Conservation (phyloP, 1,140 invertebrate species). For the Drosophila persimilis region DNA sequence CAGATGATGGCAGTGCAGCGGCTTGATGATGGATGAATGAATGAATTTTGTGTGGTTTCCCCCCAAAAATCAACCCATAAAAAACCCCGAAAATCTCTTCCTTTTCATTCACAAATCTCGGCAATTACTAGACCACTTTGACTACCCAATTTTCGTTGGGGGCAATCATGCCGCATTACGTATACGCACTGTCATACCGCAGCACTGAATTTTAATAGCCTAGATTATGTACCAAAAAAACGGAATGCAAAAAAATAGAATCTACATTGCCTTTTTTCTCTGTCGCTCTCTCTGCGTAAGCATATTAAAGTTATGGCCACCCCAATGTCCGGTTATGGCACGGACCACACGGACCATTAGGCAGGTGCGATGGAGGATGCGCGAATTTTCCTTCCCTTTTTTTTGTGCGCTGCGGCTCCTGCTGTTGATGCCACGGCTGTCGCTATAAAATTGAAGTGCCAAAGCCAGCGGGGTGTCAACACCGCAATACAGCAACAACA, state of each 20-base stretch:
- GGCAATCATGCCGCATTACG: constrained; percentile 51
- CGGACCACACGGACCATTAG: constrained; percentile 60
- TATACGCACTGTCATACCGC: constrained; percentile 54
- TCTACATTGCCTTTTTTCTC: constrained; percentile 8
- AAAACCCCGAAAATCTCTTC: constrained; percentile 11
- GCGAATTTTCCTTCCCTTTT: constrained; percentile 17
- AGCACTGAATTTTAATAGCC: constrained; percentile 62
- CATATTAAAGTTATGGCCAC: constrained; percentile 46
- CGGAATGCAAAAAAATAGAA: constrained; percentile 13
- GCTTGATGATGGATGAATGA: constrained; percentile 42
- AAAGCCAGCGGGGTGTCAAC: constrained; percentile 74
- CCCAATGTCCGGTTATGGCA: constrained; percentile 45
- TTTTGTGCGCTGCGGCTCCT: not conserved
- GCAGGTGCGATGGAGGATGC: constrained; percentile 56
- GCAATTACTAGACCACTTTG: constrained; percentile 25
- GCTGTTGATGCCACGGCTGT: constrained; percentile 35
- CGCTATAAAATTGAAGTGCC: constrained; percentile 75
- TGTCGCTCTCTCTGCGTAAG: not conserved
- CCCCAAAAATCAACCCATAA: constrained; percentile 25
- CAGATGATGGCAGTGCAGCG: constrained; percentile 26
- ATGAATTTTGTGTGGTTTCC: constrained; percentile 10
- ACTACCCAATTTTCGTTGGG: constrained; percentile 35
- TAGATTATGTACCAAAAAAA: constrained; percentile 49
- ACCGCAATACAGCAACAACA: constrained; percentile 41
- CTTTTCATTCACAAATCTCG: constrained; percentile 9